Conservation (phyloP, 2,113 vertebrate species). For the Mastomys natalensis region DNA sequence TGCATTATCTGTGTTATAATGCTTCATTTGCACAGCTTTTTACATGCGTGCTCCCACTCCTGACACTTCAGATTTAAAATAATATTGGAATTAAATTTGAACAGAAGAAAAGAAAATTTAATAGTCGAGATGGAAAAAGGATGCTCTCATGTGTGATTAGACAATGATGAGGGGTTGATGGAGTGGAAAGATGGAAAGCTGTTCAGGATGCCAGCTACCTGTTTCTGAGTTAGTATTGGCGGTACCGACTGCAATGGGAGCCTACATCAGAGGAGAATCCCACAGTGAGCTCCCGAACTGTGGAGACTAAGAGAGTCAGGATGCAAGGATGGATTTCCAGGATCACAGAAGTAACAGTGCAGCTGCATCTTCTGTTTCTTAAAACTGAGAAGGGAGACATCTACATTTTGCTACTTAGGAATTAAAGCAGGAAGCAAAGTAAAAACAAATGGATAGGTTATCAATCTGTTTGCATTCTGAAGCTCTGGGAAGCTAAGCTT, state of each 20-base stretch:
- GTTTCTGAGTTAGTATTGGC: not conserved
- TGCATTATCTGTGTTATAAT: constrained; percentile 12
- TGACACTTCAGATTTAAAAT: constrained; percentile 67
- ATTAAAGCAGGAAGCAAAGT: constrained; percentile 4
- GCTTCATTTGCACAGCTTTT: constrained; percentile 59
- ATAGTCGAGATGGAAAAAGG: constrained; percentile 51
- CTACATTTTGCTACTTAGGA: not conserved
- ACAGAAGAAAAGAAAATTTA: constrained; percentile 64
- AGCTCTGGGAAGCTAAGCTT: not conserved
- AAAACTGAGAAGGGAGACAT: not conserved
- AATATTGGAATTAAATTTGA: constrained; percentile 69
- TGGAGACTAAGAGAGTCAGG: not conserved
- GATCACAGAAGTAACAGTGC: not conserved
- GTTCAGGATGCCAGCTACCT: not conserved
- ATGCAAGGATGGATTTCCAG: constrained; percentile 16
- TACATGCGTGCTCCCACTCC: constrained; percentile 38
- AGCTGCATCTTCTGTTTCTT: not conserved
- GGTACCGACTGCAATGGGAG: not conserved
- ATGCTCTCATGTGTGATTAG: constrained; percentile 62
- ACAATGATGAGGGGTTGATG: constrained; percentile 63
- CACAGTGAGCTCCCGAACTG: not conserved
- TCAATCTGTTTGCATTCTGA: not conserved
- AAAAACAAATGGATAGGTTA: not conserved
- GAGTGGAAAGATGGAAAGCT: constrained; percentile 58
- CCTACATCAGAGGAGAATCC: not conserved